Conservation (phyloP, 2,888 invertebrate species). For the Osmoderma eremita region DNA sequence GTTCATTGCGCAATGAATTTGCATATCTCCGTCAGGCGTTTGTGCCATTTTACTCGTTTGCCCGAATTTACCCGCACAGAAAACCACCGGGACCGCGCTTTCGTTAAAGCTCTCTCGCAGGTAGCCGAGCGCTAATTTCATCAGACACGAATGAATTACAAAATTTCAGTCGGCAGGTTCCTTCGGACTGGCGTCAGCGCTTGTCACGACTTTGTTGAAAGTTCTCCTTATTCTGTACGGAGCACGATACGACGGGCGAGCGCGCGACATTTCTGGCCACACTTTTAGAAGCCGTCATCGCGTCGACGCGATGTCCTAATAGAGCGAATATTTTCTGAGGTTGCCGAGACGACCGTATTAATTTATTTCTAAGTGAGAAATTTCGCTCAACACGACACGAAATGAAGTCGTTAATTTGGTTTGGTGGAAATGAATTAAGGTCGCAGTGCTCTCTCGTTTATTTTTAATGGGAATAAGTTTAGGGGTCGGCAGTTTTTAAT, state of each 20-base stretch:
- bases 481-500: neutral
- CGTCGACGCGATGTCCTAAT: slow-evolving; percentile 30
- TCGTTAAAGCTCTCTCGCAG: slow-evolving; percentile 32
- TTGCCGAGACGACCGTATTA: slow-evolving; percentile 16
- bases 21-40: no score
- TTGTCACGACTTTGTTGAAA: slow-evolving; percentile 25
- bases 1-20: no score
- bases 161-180: slow-evolving; percentile 30
- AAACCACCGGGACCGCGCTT: neutral
- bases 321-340: slow-evolving; percentile 28
- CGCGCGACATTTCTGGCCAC: neutral
- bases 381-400: slow-evolving; percentile 10
- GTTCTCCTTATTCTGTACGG: slow-evolving; percentile 28
- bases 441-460: neutral
- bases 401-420: slow-evolving; percentile 26
- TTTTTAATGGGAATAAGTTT: slow-evolving; percentile 29
- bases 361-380: slow-evolving; percentile 34
- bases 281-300: slow-evolving; percentile 19
- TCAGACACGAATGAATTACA: slow-evolving; percentile 42
- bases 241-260: neutral
- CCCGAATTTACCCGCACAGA: neutral
- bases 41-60: neutral
- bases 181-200: slow-evolving; percentile 1
- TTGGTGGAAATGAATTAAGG: slow-evolving; percentile 18
- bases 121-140: slow-evolving; percentile 31